Evolutionary conservation across 1,140 invertebrate species (phyloP).

Genomic region (Varroa destructor): DNA sequence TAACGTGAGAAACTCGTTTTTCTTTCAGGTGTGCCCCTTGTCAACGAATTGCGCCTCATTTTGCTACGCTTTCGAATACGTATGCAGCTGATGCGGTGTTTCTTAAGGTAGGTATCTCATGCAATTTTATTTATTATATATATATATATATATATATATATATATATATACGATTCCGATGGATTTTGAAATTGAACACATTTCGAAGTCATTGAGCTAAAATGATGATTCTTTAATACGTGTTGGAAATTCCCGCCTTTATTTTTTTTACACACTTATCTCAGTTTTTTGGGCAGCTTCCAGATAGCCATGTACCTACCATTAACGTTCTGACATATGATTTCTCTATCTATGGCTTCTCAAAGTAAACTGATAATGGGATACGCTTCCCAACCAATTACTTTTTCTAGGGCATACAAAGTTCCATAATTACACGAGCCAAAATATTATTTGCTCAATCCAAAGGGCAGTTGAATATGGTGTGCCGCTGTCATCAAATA

Average conservation of each 20-base stretch:
- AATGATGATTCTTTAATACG: not conserved
- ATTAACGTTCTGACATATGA: slow-evolving; percentile 1
- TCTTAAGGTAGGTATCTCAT: slow-evolving; percentile 73
- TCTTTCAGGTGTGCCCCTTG: slow-evolving; percentile 39
- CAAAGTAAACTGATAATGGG: too few relatives aligned
- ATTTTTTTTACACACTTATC: not conserved
- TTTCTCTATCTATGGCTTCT: not conserved
- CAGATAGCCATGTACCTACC: not conserved
- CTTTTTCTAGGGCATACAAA: too few relatives aligned
- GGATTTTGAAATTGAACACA: not conserved
- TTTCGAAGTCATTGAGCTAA: too few relatives aligned
- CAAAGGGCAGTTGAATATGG: too few relatives aligned
- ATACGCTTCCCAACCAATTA: too few relatives aligned
- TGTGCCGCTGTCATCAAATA: too few relatives aligned
- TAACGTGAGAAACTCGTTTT: not conserved
- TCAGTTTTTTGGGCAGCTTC: too few relatives aligned
- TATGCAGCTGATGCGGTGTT: slow-evolving; percentile 70
- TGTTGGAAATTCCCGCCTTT: not conserved
- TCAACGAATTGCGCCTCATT: slow-evolving; percentile 58
- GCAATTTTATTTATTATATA: not conserved
- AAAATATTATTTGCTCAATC: too few relatives aligned
- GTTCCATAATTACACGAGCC: too few relatives aligned
- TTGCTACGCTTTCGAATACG: slow-evolving; percentile 55
- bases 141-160: slow-evolving; percentile 27
- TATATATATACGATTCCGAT: not conserved